Evolutionary conservation across 53 echinoderm and acorn worm genomes (phyloP).

Genomic region (Hippasteria phrygiana): DNA sequence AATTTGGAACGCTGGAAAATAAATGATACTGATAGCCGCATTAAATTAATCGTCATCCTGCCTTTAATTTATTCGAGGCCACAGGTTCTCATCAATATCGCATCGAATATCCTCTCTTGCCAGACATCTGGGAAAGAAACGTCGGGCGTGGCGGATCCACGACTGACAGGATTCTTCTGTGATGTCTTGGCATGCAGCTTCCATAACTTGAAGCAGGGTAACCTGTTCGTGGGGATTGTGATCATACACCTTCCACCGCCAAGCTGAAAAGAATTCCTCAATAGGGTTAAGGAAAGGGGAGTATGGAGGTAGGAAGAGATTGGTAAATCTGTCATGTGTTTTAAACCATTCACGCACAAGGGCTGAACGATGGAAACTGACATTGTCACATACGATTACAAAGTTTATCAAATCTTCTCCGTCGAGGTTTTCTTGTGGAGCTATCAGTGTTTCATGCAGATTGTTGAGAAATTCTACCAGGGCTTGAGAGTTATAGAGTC

Average conservation of each 20-base stretch:
- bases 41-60: too few relatives aligned
- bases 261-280: conserved; percentile 6
- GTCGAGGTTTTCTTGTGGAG: neutral
- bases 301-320: neutral
- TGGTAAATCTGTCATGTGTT: neutral
- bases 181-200: too few relatives aligned
- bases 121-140: too few relatives aligned
- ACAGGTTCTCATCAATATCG: too few relatives aligned
- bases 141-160: too few relatives aligned
- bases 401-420: neutral
- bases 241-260: too few relatives aligned
- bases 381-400: neutral
- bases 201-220: neutral
- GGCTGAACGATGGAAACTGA: neutral
- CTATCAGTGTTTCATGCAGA: neutral
- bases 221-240: too few relatives aligned
- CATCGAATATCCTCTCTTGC: too few relatives aligned
- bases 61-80: too few relatives aligned
- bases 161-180: too few relatives aligned
- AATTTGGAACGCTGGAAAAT: too few relatives aligned
- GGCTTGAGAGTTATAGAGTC: neutral
- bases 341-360: conserved; percentile 3
- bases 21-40: too few relatives aligned
- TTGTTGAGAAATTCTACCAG: neutral
- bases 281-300: neutral